Evolutionary conservation across 2,797 vertebrate genomes (phyloP), one percentile per base, ranked within the genome.

Genomic region (Chrosomus eos): DNA sequence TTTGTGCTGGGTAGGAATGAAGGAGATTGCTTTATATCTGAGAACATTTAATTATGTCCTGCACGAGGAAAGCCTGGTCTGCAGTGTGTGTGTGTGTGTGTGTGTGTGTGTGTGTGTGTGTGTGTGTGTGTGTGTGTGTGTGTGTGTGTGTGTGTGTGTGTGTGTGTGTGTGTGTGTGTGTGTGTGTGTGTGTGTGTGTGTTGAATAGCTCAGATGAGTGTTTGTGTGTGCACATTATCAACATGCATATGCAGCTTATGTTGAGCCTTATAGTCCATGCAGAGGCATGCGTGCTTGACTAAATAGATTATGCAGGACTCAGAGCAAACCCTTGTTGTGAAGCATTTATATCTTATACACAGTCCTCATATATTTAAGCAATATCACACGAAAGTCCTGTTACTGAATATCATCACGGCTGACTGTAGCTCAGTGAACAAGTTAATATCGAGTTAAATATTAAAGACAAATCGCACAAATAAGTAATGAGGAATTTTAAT

Each of bases 31-130:
- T 78, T 64, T 78, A 78, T 78, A 78, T 43, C 58, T 62, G 76
- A 8, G 36, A 78, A 43, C 36, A 78, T 78, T 43, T 78, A 78
- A 64, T 62, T 64, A 78, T 45, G n/a, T 43, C 58, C 38, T 43
- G n/a, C 75, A 28, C 3, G 3, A n/a, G 23, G 51, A 58, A 77
- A 10, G 36, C 33, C 33, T 60, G 45, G n/a, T n/a, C n/a, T n/a
- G n/a, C 13, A 26, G 68, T 26, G 45, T 48, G 45, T 48, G 45
- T 48, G 45, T 48, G 45, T 48, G 45, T 48, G 14, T 48, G 45
- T 48, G 45, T 48, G 45, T 48, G 45, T 48, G 14, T 48, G 45
- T 48, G 45, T 48, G 45, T 48, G 45, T 48, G 45, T 53, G 51
- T 51, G 48, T 53, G 51, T 53, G 51, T 53, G 51, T 51, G 48